Conservation (phyloP, 2,888 invertebrate species). For the Leuctra nigra region DNA sequence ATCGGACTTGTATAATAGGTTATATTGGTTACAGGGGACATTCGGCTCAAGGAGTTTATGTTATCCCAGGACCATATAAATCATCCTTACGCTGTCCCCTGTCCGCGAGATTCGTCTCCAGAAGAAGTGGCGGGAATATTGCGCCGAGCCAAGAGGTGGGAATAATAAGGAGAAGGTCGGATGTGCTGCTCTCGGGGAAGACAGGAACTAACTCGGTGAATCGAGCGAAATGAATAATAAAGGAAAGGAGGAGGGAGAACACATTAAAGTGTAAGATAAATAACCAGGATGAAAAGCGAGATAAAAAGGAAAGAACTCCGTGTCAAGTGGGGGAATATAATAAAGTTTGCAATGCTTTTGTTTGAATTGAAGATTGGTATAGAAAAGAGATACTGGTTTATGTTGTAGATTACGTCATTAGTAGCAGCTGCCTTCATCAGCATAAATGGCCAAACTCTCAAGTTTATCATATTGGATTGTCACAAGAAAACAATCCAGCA, state of each 20-base stretch:
- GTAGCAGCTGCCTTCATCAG: slow-evolving; percentile 14
- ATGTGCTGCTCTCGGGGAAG: no score
- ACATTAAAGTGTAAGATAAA: not conserved
- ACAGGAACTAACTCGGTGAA: not conserved
- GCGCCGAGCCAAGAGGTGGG: not conserved
- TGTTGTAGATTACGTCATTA: slow-evolving; percentile 18
- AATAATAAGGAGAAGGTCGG: no score
- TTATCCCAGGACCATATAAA: not conserved
- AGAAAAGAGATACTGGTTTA: not conserved
- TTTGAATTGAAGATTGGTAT: not conserved
- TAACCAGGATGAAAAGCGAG: not conserved
- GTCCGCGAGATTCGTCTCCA: not conserved
- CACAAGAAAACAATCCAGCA: not conserved
- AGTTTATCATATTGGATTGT: not conserved
- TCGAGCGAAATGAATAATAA: not conserved
- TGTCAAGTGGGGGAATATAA: not conserved
- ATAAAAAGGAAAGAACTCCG: not conserved
- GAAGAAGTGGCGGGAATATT: not conserved
- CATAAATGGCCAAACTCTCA: slow-evolving; percentile 12
- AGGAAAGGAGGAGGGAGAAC: not conserved
- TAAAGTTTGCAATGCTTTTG: not conserved
- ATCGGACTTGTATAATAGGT: slow-evolving; percentile 12
- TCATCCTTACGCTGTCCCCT: not conserved
- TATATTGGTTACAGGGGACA: slow-evolving; percentile 15
- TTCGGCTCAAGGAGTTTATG: slow-evolving; percentile 1